Evolutionary conservation across 1,140 invertebrate species (phyloP).

Genomic region (Elymnias hypermnestra): DNA sequence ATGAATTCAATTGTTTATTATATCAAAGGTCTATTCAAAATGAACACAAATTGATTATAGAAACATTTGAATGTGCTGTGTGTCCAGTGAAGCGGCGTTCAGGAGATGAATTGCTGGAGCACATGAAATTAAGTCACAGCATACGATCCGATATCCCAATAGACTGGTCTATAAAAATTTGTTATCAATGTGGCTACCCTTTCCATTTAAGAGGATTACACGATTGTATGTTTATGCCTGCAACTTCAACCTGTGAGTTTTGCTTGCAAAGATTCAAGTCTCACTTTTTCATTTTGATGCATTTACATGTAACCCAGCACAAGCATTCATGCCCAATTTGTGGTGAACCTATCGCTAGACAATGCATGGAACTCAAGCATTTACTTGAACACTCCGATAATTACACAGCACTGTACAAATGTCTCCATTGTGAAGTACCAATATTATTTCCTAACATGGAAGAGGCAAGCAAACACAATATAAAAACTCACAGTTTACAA

Average conservation of each 20-base stretch:
- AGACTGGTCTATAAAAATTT: neutral
- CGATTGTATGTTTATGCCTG: neutral
- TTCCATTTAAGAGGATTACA: neutral
- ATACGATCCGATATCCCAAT: constrained; percentile 7
- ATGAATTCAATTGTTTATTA: constrained; percentile 8
- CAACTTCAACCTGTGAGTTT: constrained; percentile 5
- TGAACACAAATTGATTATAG: neutral
- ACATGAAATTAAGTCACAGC: neutral
- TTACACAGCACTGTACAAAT: constrained; percentile 23
- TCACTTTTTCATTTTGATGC: constrained; percentile 1
- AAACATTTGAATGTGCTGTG: neutral
- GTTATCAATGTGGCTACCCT: neutral
- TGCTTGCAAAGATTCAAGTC: constrained; percentile 18
- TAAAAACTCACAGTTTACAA: neutral
- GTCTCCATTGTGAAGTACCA: constrained; percentile 7
- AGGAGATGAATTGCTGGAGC: neutral
- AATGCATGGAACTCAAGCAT: constrained; percentile 26
- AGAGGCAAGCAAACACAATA: neutral
- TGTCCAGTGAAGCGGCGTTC: constrained; percentile 2
- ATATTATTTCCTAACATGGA: neutral
- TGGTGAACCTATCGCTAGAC: neutral
- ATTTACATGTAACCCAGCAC: neutral
- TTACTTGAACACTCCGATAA: constrained; percentile 23
- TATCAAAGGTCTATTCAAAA: neutral
- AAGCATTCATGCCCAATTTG: constrained; percentile 16